A percentile compares a stretch with the other conserved stretches of the same genome.
Evolutionary conservation across 2,888 invertebrate species (phyloP).

Genomic region (Suillia variegata): DNA sequence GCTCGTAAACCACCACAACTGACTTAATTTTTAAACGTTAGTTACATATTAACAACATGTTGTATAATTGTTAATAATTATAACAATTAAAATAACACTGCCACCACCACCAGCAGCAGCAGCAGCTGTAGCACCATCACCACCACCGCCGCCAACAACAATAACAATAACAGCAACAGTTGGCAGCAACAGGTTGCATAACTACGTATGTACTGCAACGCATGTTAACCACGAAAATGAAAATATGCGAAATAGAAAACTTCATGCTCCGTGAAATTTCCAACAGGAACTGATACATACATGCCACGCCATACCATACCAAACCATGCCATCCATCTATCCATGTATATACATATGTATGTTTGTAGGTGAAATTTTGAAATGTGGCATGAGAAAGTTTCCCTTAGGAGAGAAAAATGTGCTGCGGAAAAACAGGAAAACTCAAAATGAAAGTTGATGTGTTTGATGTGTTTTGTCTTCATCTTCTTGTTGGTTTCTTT

Average conservation of each 20-base stretch:
- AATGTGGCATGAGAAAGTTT: background rate
- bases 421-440: too few relatives aligned
- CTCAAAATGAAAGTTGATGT: too few relatives aligned
- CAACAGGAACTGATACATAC: background rate
- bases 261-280: background rate
- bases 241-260: background rate
- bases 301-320: background rate
- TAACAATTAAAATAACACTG: conserved; percentile 23
- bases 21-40: background rate
- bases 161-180: conserved; percentile 6
- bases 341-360: background rate
- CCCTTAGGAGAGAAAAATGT: background rate
- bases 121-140: background rate
- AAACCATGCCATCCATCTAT: background rate
- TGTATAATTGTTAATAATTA: conserved; percentile 29
- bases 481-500: too few relatives aligned
- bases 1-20: background rate
- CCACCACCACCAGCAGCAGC: background rate
- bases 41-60: conserved; percentile 22
- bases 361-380: background rate
- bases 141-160: too few relatives aligned
- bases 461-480: too few relatives aligned
- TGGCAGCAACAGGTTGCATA: background rate
- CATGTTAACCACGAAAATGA: background rate
- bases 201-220: background rate